Evolutionary conservation across 2,888 invertebrate species (phyloP).

Genomic region (Dione juno): DNA sequence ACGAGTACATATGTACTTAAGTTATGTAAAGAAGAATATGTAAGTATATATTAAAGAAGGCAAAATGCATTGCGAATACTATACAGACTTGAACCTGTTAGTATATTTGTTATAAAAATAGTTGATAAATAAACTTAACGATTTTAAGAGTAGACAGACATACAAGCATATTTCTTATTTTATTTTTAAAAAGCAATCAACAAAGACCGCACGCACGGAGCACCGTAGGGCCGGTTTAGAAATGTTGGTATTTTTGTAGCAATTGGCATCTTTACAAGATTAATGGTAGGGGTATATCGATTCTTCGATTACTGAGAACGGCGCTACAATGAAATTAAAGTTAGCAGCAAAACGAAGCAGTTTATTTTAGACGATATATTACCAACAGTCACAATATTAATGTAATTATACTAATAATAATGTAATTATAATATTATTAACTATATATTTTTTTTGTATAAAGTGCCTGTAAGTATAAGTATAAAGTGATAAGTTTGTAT

Average conservation of each 20-base stretch:
- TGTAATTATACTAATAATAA: background rate
- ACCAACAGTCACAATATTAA: background rate
- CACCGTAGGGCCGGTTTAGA: conserved; percentile 41
- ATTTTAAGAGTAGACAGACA: conserved; percentile 31
- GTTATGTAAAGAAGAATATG: background rate
- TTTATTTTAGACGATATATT: conserved; percentile 21
- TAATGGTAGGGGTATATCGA: conserved; percentile 35
- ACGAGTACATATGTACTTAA: background rate
- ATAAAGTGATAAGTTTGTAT: no score
- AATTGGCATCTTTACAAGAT: conserved; percentile 43
- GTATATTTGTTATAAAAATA: background rate
- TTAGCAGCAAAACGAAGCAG: background rate
- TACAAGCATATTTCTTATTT: conserved; percentile 36
- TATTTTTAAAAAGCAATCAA: conserved; percentile 33
- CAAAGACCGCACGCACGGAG: conserved; percentile 41
- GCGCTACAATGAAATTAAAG: conserved; percentile 21
- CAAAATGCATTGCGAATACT: background rate
- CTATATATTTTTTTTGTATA: background rate
- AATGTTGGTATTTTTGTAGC: conserved; percentile 42
- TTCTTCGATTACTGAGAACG: conserved; percentile 38
- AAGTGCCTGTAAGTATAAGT: no score
- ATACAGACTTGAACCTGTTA: background rate
- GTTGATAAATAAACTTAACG: conserved; percentile 25
- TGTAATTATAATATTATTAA: background rate
- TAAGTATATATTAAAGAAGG: background rate